Base-by-base conservation (phyloP, 2,888 invertebrate genomes). In the Biston stratarius region DNA sequence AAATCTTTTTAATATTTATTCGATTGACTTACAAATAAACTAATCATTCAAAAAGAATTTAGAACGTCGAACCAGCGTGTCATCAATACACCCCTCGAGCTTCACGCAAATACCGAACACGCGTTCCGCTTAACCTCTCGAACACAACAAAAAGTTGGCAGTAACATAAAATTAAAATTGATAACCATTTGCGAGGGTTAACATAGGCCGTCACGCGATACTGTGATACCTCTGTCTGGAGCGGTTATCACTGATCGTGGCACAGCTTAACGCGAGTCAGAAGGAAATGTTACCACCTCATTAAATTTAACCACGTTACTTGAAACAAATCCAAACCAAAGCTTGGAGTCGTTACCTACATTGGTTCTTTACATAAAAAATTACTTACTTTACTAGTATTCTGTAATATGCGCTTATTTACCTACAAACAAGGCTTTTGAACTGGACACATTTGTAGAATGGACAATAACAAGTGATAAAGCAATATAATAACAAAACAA, bases 131-230 rank as follows among this genome's bases (percentile, higher is more conserved):
- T 65, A 65, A 62, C 62, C 62, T 62, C 55, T 61, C 24, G 15
- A n/a, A 14, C 33, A 42, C 64, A 53, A 58, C 60, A 64, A 61
- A 64, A 67, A 64, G 61, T 61, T 61, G 47, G 53, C 64, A 64
- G 53, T 70, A 53, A 58, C 64, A 65, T 65, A 48, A 70, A 67
- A 65, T 67, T 62, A 56, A 65, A 70, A 67, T 65, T 58, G 60
- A 67, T 59, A 49, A 60, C 66, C 45, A 47, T 67, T 52, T 1
- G 42, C 57, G 55, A 63, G 60, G 66, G 67, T 61, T 51, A 38
- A 60, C 47, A 45, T 58, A 49, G 51, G 55, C 51, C 33, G 59
- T 67, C 64, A 70, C 64, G 67, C 59, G 40, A 14, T 12, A 42
- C n/a, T 1, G 40, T 53, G 34, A 36, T 24, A 38, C 55, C 14